Conservation (phyloP, 2,113 vertebrate genomes). For the western clawed frog (Xenopus tropicalis) region UCB_Xtro_10.0 CM004443.2:135484501-135485000, state of each 20-base stretch:
- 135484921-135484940: not conserved
- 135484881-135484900: not conserved
- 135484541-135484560: too few relatives aligned
- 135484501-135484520: too few relatives aligned
- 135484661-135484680: not conserved
- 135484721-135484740: not conserved
- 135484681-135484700: not conserved
- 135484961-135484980: too few relatives aligned
- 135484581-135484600: too few relatives aligned
- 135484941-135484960: too few relatives aligned
- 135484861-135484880: not conserved
- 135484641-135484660: not conserved
- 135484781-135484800: not conserved
- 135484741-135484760: constrained; percentile 1
- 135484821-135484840: not conserved
- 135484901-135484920: not conserved
- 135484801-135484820: not conserved
- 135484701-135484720: constrained; percentile 1
- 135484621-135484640: not conserved
- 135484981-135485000: too few relatives aligned
- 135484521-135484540: too few relatives aligned
- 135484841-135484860: constrained; percentile 1
- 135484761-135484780: constrained; percentile 6
- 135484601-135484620: too few relatives aligned
- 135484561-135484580: too few relatives aligned